Evolutionary conservation across 2,113 vertebrate species (phyloP), one percentile per base, ranked within the genome.

Genomic region (Microcebus jonahi): DNA sequence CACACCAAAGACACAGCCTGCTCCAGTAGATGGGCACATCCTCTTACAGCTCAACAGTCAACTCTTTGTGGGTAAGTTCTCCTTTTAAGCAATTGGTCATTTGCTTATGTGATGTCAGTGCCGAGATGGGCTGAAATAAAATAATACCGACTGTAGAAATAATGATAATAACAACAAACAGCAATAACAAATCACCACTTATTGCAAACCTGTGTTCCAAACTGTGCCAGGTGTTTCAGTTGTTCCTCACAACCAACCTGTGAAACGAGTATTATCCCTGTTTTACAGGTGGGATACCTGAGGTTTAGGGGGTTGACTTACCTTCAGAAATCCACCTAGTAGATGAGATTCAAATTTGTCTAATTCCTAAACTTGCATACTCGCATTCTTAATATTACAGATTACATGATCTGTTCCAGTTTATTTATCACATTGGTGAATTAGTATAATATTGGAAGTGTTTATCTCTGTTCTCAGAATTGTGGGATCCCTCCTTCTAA

Each of bases 11-110:
- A 98, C 97, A 0, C 98, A 98, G 34, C 91, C 98, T 70, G 99
- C 99, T 34, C 99, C 99, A 0, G 88, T 98, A 1, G 99, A 99
- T 1, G 99, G 99, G 0, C 99, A 99, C 76, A 98, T 99, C 65
- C 99, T 99, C 59, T 95, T 99, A 67, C 99, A 99, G 96, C 99
- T 99, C 89, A 99, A 99, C 98, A 99, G 99, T 96, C 99, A 99
- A 88, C 98, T 99, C 70, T 99, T 99, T 90, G 99, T 99, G 97
- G 99, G 99, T 99, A 98, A 90, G 99, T 48, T 6, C 8, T 71
- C 6, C 31, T 68, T 63, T 29, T 42, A n/a, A 53, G 21, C 25
- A 25, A 23, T n/a, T 34, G 50, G 63, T 36, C 27, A 13, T 55
- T 80, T 31, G 15, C 8, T 17, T 65, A 3, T 9, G 2, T 55